Percentiles rank a stretch among this genome's conserved stretches.
Conservation (phyloP, 2,113 vertebrate genomes). For the Pterophyllum scalare region DNA sequence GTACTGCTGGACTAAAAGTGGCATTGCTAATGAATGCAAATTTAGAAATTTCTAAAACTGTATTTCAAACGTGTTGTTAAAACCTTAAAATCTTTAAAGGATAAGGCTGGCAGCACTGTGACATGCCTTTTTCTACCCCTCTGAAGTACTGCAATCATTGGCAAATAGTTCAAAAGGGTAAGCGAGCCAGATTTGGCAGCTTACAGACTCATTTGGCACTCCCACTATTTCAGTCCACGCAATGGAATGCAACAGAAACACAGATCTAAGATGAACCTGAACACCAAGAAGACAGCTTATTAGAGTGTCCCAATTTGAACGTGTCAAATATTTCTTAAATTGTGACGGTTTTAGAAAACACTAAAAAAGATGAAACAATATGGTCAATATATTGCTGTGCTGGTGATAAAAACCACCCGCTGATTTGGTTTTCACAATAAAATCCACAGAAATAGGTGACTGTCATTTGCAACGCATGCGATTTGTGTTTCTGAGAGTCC, state of each 20-base stretch:
- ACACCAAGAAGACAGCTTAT: conserved; percentile 16
- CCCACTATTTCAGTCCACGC: conserved; percentile 12
- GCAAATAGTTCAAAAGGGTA: conserved; percentile 63
- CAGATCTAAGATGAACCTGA: conserved; percentile 26
- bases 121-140: conserved; percentile 13
- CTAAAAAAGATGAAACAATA: conserved; percentile 2
- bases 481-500: conserved; percentile 10
- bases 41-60: conserved; percentile 7
- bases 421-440: neutral
- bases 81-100: conserved; percentile 26
- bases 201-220: conserved; percentile 36
- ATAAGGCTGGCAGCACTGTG: conserved; percentile 17
- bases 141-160: conserved; percentile 45
- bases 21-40: conserved; percentile 8
- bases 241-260: conserved; percentile 22
- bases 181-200: conserved; percentile 49
- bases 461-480: neutral
- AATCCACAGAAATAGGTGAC: neutral
- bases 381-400: neutral
- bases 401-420: neutral
- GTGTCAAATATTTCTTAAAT: conserved; percentile 11
- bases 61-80: conserved; percentile 5
- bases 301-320: conserved; percentile 1
- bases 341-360: conserved; percentile 2
- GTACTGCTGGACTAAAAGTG: neutral